Base-by-base conservation (phyloP, 2,797 vertebrate species). In the Gouania willdenowi region DNA sequence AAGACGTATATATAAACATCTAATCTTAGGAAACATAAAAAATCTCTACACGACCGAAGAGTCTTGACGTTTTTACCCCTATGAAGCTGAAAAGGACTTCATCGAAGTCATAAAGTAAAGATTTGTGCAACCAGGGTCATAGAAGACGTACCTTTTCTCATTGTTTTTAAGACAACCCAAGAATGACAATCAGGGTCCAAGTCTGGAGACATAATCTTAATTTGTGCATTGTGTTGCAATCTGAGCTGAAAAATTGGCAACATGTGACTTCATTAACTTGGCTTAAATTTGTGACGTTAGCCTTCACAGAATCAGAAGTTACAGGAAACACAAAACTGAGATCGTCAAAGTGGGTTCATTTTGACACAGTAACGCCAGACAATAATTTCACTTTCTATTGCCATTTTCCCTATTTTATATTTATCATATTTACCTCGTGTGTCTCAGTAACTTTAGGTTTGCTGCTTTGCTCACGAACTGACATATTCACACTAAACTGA, bases 21-120 rank as follows among this genome's bases (percentile, higher is more conserved):
- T n/a, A n/a, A n/a, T n/a, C n/a, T n/a, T n/a, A 26, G 5, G 20
- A 13, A 7, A 25, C 9, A 23, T 38, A 24, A 18, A 8, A 36
- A 30, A 10, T 3, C 12, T 37, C 1, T 33, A 8, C 14, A 14
- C 3, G 30, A 51, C 34, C 9, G 5, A 5, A 11, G 44, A 31
- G 17, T 19, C 43, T 53, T 17, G 30, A 19, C 9, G 8, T 43
- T 21, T 23, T 19, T 27, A 26, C 30, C 24, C 45, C 14, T 38
- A n/a, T 14, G 25, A 46, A 11, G 27, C 13, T 27, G 33, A 64
- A 17, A 41, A 30, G 57, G 69, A 87, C 86, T 88, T 89, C 87
- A 87, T 41, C 76, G 80, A 88, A 89, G 84, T 71, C 81, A 83
- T 77, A 82, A 79, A 73, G 66, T 35, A 59, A 73, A 69, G 33